A percentile compares a stretch with the other conserved stretches of the same genome.
Evolutionary conservation across 2,888 invertebrate species (phyloP).

Genomic region (Fissipunctia ypsillon): DNA sequence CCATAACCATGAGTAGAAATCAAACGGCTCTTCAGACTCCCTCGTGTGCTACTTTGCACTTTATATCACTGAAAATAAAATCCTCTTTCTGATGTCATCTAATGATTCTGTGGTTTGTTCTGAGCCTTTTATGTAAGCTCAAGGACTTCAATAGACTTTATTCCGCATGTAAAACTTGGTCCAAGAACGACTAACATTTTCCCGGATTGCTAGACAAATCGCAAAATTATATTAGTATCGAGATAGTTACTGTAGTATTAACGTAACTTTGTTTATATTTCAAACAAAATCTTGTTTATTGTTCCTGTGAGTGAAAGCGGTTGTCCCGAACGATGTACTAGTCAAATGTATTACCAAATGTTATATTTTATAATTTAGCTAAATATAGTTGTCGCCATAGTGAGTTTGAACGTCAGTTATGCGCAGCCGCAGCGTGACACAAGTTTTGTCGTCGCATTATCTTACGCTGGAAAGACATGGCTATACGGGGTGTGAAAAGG

Average conservation of each 20-base stretch:
- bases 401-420: slow-evolving; percentile 52
- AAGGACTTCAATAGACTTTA: neutral
- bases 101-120: neutral
- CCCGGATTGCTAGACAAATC: slow-evolving; percentile 41
- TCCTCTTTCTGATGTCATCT: neutral
- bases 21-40: neutral
- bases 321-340: slow-evolving; percentile 72
- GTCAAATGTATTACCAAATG: slow-evolving; percentile 81
- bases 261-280: slow-evolving; percentile 37
- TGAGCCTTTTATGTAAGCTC: neutral
- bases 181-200: slow-evolving; percentile 24
- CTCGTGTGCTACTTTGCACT: neutral
- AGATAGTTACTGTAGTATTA: slow-evolving; percentile 53
- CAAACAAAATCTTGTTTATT: slow-evolving; percentile 45
- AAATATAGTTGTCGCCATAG: slow-evolving; percentile 64
- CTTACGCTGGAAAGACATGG: neutral
- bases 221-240: slow-evolving; percentile 50
- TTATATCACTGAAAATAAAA: neutral
- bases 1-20: neutral
- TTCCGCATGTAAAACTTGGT: slow-evolving; percentile 18
- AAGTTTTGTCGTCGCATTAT: neutral
- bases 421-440: neutral
- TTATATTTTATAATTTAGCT: slow-evolving; percentile 73
- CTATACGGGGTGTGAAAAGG: neutral
- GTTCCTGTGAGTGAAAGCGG: slow-evolving; percentile 55